Conservation (phyloP, 2,888 invertebrate genomes). For the Monopis laevigella region DNA sequence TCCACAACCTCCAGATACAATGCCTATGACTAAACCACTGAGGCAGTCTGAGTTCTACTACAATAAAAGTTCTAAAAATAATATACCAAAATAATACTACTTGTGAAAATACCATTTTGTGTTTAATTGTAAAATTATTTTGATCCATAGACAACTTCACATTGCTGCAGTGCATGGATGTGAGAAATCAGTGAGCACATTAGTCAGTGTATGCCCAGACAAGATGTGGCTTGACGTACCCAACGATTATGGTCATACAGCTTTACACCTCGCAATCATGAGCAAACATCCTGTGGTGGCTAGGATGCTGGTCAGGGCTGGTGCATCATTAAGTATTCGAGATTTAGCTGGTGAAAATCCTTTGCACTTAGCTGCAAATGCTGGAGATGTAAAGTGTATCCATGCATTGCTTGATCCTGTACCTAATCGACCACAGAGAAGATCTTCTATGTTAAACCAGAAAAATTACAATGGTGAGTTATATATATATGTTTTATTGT, state of each 20-base stretch:
- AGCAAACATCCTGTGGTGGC: slow-evolving; percentile 79
- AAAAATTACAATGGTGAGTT: slow-evolving; percentile 87
- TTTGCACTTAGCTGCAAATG: slow-evolving; percentile 82
- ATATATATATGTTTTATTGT: no score
- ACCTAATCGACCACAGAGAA: slow-evolving; percentile 34
- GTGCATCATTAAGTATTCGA: slow-evolving; percentile 73
- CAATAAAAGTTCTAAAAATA: no score
- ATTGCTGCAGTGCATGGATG: slow-evolving; percentile 82
- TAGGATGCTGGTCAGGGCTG: slow-evolving; percentile 81
- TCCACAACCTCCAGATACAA: no score
- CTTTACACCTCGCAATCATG: slow-evolving; percentile 87
- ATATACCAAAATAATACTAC: no score
- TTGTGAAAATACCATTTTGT: no score
- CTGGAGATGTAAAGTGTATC: slow-evolving; percentile 75
- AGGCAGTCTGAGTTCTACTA: no score
- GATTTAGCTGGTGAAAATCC: slow-evolving; percentile 87
- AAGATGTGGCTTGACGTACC: slow-evolving; percentile 79
- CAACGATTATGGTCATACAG: slow-evolving; percentile 83
- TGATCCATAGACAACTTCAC: slow-evolving; percentile 79
- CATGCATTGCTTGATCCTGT: slow-evolving; percentile 78
- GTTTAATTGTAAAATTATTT: not conserved
- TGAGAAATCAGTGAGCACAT: slow-evolving; percentile 74
- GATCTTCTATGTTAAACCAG: slow-evolving; percentile 74
- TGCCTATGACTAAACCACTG: no score
- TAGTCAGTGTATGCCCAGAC: slow-evolving; percentile 82